These are phyloP conservation scores for Reticulitermes lucifugus DNA, from an alignment of 2,888 invertebrate genomes.

Conservation along the genomic window DNA sequence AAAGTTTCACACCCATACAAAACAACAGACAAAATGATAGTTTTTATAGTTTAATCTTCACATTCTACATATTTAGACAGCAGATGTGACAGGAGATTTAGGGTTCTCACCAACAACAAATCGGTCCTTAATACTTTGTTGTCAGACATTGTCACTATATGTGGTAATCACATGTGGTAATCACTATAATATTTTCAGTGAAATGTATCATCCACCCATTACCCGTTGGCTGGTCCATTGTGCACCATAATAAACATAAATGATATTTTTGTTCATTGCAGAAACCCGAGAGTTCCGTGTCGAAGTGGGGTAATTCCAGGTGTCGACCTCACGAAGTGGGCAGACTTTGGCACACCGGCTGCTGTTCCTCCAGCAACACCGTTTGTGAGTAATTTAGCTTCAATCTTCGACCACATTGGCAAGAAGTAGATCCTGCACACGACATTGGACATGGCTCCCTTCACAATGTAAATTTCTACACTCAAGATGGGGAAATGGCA, in stretches of 20 bases:
- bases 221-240: not conserved
- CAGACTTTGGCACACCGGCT: constrained; percentile 68
- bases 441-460: not conserved
- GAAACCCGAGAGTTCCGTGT: constrained; percentile 94
- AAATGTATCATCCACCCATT: not conserved
- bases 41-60: too few relatives aligned
- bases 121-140: too few relatives aligned
- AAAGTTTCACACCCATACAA: too few relatives aligned
- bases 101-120: too few relatives aligned
- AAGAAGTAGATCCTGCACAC: constrained; percentile 55
- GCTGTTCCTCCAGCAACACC: constrained; percentile 46
- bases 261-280: constrained; percentile 62
- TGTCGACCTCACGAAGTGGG: constrained; percentile 92
- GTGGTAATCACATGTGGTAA: too few relatives aligned
- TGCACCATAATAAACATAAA: too few relatives aligned
- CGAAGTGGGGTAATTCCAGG: constrained; percentile 88
- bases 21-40: too few relatives aligned
- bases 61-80: too few relatives aligned
- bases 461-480: constrained; percentile 1
- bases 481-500: not conserved
- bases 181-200: too few relatives aligned
- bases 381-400: constrained; percentile 72
- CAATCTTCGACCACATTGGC: constrained; percentile 64
- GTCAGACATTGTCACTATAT: too few relatives aligned
- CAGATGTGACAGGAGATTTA: too few relatives aligned